phyloP scores from a whole-genome alignment of 53 echinoderm and acorn worm genomes.

The Stichopus horrens region DNA sequence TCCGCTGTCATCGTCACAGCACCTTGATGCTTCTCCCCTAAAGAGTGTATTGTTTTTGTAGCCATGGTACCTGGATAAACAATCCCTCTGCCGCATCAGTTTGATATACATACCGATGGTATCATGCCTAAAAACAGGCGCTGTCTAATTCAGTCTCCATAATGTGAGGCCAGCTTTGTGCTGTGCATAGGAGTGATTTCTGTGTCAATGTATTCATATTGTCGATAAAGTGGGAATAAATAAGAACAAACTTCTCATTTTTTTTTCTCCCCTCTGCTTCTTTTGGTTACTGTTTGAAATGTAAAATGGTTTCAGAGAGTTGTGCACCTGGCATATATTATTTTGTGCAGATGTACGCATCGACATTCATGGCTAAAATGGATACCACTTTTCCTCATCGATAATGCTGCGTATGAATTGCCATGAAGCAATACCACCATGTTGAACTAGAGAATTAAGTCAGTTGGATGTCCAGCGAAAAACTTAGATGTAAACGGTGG shows the following conservation, averaged over 20 bases:
- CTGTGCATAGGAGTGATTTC: background rate
- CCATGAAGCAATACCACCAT: too few relatives aligned
- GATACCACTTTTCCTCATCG: too few relatives aligned
- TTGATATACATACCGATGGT: slow-evolving; percentile 28
- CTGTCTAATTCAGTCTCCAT: slow-evolving; percentile 23
- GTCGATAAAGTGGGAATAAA: slow-evolving; percentile 3
- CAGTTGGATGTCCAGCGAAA: too few relatives aligned
- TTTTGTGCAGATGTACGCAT: too few relatives aligned
- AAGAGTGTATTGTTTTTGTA: slow-evolving; percentile 43
- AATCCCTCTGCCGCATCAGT: slow-evolving; percentile 24
- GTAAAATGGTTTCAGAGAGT: too few relatives aligned
- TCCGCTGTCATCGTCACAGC: background rate
- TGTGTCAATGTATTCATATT: slow-evolving; percentile 46
- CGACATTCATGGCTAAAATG: too few relatives aligned
- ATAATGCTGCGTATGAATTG: too few relatives aligned
- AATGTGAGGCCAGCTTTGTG: background rate
- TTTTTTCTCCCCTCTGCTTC: background rate
- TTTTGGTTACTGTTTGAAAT: too few relatives aligned
- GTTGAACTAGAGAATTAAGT: too few relatives aligned
- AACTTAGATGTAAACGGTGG: too few relatives aligned
- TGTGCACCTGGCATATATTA: too few relatives aligned
- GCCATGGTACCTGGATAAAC: slow-evolving; percentile 32
- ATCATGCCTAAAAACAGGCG: slow-evolving; percentile 29
- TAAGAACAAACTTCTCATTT: background rate
- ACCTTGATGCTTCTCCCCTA: slow-evolving; percentile 21